Evolutionary conservation across 1,140 invertebrate genomes (phyloP).

Genomic region (Eupristina koningsbergeri): DNA sequence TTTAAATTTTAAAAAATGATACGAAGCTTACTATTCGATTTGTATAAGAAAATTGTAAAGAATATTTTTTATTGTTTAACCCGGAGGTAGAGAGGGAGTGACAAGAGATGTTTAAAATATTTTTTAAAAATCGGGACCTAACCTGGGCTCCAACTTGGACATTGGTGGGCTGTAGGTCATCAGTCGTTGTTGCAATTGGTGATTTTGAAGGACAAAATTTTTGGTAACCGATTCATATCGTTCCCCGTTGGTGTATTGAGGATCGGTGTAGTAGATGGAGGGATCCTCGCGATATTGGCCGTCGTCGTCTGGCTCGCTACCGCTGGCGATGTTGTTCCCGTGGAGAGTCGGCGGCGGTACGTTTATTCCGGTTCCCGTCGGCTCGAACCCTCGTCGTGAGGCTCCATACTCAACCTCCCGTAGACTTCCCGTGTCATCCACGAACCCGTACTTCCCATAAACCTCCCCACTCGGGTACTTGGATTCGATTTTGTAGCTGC

Average conservation of each 20-base stretch:
- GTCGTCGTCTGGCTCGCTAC: constrained; percentile 80
- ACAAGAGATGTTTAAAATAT: no score
- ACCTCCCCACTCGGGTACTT: constrained; percentile 87
- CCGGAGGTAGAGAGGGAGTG: no score
- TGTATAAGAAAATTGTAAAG: no score
- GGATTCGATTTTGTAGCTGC: constrained; percentile 93
- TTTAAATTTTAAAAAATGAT: no score
- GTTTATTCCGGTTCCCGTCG: constrained; percentile 83
- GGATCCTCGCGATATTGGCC: constrained; percentile 88
- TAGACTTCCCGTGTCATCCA: constrained; percentile 83
- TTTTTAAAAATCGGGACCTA: no score
- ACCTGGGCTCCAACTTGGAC: constrained; percentile 24
- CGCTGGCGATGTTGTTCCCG: constrained; percentile 67
- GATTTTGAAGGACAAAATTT: constrained; percentile 53
- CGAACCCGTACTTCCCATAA: constrained; percentile 87
- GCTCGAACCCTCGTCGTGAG: constrained; percentile 82
- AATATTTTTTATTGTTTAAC: no score
- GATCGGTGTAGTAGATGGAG: constrained; percentile 83
- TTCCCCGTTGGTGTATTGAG: constrained; percentile 78
- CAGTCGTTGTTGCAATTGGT: constrained; percentile 55
- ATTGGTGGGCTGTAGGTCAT: neutral
- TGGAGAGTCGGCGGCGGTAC: constrained; percentile 80
- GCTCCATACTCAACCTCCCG: constrained; percentile 87
- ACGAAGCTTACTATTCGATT: no score
- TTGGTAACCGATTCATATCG: constrained; percentile 62